A percentile compares a stretch with the other conserved stretches of the same genome.
Evolutionary conservation across 2,113 vertebrate genomes (phyloP).

Genomic region (Chionodraco myersi): DNA sequence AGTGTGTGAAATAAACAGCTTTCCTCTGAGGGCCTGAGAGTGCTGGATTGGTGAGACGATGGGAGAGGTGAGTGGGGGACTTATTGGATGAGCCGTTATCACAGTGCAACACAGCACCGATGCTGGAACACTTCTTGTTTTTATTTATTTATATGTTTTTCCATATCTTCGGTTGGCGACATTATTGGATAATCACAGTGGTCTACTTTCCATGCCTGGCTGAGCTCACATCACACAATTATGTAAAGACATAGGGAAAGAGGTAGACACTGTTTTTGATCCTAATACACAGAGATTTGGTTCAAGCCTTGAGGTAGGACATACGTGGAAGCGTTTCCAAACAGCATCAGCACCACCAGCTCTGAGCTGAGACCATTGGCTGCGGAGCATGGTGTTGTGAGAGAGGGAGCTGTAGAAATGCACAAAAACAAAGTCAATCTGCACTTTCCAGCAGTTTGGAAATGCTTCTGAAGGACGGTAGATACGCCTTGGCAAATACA

Average conservation of each 20-base stretch:
- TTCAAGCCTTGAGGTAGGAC: slow-evolving; percentile 63
- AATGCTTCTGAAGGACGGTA: slow-evolving; percentile 67
- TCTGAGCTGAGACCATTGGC: slow-evolving; percentile 49
- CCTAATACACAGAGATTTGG: slow-evolving; percentile 76
- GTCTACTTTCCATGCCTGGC: slow-evolving; percentile 70
- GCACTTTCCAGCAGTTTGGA: slow-evolving; percentile 63
- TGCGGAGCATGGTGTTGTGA: slow-evolving; percentile 11
- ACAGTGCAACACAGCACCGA: slow-evolving; percentile 68
- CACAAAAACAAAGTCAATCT: slow-evolving; percentile 71
- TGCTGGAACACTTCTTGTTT: slow-evolving; percentile 58
- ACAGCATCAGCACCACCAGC: slow-evolving; percentile 50
- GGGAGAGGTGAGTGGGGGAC: slow-evolving; percentile 68
- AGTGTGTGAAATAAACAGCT: slow-evolving; percentile 80
- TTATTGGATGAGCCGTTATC: slow-evolving; percentile 79
- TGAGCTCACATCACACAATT: slow-evolving; percentile 70
- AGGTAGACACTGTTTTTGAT: slow-evolving; percentile 67
- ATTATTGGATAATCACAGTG: slow-evolving; percentile 66
- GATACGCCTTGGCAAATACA: slow-evolving; percentile 53
- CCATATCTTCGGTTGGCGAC: slow-evolving; percentile 31
- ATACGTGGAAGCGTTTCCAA: slow-evolving; percentile 57
- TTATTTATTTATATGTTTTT: slow-evolving; percentile 49
- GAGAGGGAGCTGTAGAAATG: slow-evolving; percentile 37
- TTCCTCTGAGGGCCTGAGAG: slow-evolving; percentile 67
- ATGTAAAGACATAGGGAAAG: slow-evolving; percentile 79
- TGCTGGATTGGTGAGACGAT: slow-evolving; percentile 36